phyloP scores from a whole-genome alignment of 2,797 vertebrate species.

The Lacerta agilis region DNA sequence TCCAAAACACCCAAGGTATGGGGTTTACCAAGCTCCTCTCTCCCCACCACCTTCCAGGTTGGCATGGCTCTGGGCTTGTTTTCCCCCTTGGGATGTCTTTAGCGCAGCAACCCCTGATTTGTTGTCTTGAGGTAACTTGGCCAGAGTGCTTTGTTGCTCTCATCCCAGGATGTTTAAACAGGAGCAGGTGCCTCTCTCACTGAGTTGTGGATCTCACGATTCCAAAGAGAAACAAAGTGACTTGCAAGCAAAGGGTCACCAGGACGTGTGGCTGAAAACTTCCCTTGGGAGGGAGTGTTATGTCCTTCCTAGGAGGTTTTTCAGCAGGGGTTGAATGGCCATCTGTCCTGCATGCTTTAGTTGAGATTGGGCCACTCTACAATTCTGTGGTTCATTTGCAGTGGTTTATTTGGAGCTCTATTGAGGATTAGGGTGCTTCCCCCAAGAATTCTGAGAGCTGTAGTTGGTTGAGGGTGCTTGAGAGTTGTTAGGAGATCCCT shows the following conservation, averaged over 20 bases:
- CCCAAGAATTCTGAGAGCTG: too few relatives aligned
- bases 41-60: not conserved
- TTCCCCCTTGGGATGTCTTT: not conserved
- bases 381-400: not conserved
- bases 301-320: too few relatives aligned
- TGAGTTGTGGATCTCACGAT: not conserved
- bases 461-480: not conserved
- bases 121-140: not conserved
- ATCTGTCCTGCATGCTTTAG: too few relatives aligned
- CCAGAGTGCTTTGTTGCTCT: not conserved
- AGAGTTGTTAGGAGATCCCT: not conserved
- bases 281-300: too few relatives aligned
- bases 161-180: not conserved
- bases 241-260: not conserved
- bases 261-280: not conserved
- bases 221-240: not conserved
- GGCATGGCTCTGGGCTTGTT: not conserved
- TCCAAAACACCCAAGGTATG: conserved; percentile 97
- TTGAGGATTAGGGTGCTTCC: not conserved
- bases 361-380: too few relatives aligned
- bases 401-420: not conserved
- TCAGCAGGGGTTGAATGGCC: too few relatives aligned
- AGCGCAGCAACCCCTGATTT: not conserved
- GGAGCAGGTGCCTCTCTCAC: not conserved
- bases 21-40: not conserved